Base-by-base conservation (phyloP, 2,888 invertebrate species). In the Drosophila melanosoma region DNA sequence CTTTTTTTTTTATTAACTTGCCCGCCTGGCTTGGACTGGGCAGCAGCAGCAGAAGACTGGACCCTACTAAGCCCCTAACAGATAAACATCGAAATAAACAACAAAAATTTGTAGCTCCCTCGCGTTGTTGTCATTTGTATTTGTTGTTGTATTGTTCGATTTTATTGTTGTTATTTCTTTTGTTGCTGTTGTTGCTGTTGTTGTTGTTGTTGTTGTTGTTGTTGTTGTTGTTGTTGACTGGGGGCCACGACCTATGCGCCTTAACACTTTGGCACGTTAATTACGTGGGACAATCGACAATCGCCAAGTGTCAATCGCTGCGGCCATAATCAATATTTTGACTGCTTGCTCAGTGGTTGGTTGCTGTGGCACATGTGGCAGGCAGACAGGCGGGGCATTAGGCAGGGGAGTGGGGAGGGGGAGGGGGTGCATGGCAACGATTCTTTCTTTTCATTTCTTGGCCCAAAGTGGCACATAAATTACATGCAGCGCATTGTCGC, bases 261-360 rank as follows among this genome's bases (percentile, higher is more conserved):
- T 86, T 85, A 88, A 86, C 85, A 85, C 85, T 85, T 86, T 86
- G 89, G 78, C 87, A 86, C 85, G 89, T 86, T 86, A 86, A 86
- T 86, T 86, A 86, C 89, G 80, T 63, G 69, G 80, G 83, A 87
- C 83, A 87, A 83, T 87, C 87, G 64, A 75, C 78, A 81, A 85
- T 85, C 85, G 87, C 84, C 89, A 82, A 83, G 85, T 86, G 85
- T 86, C 89, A 86, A 86, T 86, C 85, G 85, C 74, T 67, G 61
- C 33, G 63, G 74, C 87, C 87, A 86, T 86, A 86, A 86, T 86
- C 85, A 86, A 86, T 86, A 86, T 89, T 86, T 86, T 89, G 81
- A 84, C 79, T 75, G 69, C 70, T 75, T 71, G 79, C 80, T 72
- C 72, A 80, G 80, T 59, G 74, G 72, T 29, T 59, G 74, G 64